A percentile compares a stretch with the other conserved stretches of the same genome.
These are phyloP conservation scores for Eleginops maclovinus DNA, from an alignment of 2,113 vertebrate genomes.

Conservation along the genomic window DNA sequence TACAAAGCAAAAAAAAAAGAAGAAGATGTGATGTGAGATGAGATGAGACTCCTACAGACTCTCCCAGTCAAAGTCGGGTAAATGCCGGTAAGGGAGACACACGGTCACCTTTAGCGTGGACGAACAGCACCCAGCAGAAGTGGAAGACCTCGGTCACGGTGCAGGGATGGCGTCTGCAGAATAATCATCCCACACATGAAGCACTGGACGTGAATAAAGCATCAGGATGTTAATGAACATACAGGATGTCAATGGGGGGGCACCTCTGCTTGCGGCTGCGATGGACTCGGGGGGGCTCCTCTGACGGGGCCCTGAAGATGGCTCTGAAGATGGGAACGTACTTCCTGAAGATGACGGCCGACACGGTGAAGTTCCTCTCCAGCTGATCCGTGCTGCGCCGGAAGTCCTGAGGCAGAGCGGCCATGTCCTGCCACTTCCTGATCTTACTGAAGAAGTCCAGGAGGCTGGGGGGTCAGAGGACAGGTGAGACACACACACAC, in stretches of 20 bases:
- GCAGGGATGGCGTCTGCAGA: constrained; percentile 90
- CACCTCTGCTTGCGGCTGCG: constrained; percentile 94
- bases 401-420: constrained; percentile 89
- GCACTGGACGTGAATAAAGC: not conserved
- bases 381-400: constrained; percentile 90
- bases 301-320: constrained; percentile 91
- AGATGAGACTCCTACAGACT: too few relatives aligned
- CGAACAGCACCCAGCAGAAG: constrained; percentile 96
- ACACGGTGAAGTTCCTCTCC: constrained; percentile 95
- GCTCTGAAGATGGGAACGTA: constrained; percentile 94
- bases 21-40: too few relatives aligned
- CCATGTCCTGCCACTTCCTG: constrained; percentile 98
- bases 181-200: too few relatives aligned
- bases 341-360: constrained; percentile 96
- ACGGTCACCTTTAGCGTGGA: constrained; percentile 94
- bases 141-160: constrained; percentile 93
- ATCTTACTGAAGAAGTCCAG: constrained; percentile 98
- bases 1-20: too few relatives aligned
- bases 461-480: constrained; percentile 79
- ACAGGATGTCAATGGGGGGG: too few relatives aligned
- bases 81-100: too few relatives aligned
- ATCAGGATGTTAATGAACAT: too few relatives aligned
- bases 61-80: too few relatives aligned
- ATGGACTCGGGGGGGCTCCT: constrained; percentile 90
- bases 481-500: too few relatives aligned